Conservation (phyloP, 2,888 invertebrate genomes). For the Rhabditoides inermis region DNA sequence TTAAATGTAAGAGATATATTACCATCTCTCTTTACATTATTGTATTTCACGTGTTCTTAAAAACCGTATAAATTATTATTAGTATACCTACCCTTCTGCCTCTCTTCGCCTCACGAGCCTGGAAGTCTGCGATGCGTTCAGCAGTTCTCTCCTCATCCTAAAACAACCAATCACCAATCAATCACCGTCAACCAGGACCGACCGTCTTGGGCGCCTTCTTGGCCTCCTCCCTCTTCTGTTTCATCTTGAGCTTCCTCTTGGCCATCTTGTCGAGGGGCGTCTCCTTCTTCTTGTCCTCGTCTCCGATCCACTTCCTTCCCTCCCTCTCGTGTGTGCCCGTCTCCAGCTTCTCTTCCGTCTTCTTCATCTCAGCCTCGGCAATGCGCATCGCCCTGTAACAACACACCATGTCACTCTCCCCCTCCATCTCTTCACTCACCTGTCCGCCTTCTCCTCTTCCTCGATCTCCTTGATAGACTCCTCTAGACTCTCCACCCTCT, state of each 20-base stretch:
- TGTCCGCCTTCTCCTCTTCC: conserved; percentile 75
- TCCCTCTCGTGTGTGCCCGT: conserved; percentile 17
- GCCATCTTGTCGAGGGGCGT: conserved; percentile 1
- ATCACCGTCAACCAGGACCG: no score
- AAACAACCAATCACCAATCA: conserved; percentile 1
- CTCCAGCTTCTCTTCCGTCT: conserved; percentile 26
- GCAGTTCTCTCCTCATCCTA: conserved; percentile 61
- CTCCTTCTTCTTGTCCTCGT: conserved; percentile 7
- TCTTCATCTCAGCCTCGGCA: conserved; percentile 26
- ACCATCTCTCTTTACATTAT: no score
- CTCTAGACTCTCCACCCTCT: conserved; percentile 68
- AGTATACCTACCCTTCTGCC: conserved; percentile 45
- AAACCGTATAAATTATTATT: no score
- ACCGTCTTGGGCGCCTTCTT: conserved; percentile 28
- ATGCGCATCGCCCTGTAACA: conserved; percentile 22
- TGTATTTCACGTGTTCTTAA: no score
- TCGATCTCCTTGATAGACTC: conserved; percentile 73
- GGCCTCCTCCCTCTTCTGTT: conserved; percentile 18
- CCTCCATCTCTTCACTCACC: no score
- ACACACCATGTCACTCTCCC: neutral
- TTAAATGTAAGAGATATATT: neutral
- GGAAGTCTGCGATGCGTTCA: conserved; percentile 68
- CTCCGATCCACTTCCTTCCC: conserved; percentile 33
- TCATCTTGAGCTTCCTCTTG: conserved; percentile 26
- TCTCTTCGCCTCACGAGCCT: conserved; percentile 72